Base-by-base conservation (phyloP, 1,140 invertebrate genomes). In the Tachypleus tridentatus region DNA sequence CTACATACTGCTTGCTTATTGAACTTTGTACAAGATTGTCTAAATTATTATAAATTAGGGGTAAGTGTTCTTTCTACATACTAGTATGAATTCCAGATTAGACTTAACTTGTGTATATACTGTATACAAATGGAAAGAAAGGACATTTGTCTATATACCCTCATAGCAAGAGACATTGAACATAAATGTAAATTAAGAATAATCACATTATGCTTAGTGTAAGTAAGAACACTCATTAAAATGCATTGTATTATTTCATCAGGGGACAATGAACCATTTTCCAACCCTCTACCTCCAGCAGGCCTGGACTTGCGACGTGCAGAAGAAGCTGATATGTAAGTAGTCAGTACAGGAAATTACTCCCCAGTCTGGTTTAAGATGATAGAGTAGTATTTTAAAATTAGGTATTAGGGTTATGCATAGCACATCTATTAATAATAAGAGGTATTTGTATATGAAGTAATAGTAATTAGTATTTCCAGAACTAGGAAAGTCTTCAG, bases 191-290 rank as follows among this genome's bases (percentile, higher is more conserved):
- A 29, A 29, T 29, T 29, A 29, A 29, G 29, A 29, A 29, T 29
- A 29, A 29, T 29, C 2, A 29, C 29, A 29, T 29, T 29, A 29
- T 29, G 29, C 29, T 29, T 29, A 29, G 29, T 29, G 29, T 29
- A 29, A 29, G 29, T 29, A 29, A 29, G 29, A 29, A 29, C 29
- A 29, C 29, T 29, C 29, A 29, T 29, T 29, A 29, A 29, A 29
- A 29, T 29, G 29, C 29, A 29, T 29, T 2, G 29, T 29, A 29
- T 29, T 85, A 83, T 77, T 83, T 83, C 54, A 81, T 60, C 48
- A 5, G 47, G 63, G 56, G 69, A 67, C 57, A 52, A 70, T 63
- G 69, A 70, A 52, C 67, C 69, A 6, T 70, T 66, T 63, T 68
- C 69, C 29, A 70, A 70, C 66, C 69, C 69, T 51, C 56, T 69